Evolutionary conservation across 2,113 vertebrate genomes (phyloP), one percentile per base, ranked within the genome.

Genomic region (Amphiprion percula): DNA sequence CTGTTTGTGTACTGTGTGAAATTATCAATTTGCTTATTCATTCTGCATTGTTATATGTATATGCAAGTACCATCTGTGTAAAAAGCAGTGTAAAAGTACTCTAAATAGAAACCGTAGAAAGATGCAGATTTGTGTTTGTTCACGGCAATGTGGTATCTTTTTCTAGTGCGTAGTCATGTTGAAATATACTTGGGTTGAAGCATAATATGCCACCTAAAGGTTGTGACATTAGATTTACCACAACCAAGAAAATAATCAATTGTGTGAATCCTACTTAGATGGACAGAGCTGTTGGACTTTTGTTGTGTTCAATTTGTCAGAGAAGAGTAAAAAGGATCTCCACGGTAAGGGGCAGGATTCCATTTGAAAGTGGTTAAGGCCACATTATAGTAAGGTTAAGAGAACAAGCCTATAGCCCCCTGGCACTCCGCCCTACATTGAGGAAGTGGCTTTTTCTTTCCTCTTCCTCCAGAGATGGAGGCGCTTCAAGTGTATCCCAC

Each of bases 371-470:
- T 28, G 17, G 44, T 44, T 59, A 23, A 59, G 69, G 54, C 59
- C 39, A 19, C 61, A n/a, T 60, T 58, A 46, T 59, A 50, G n/a
- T n/a, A 72, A 69, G 53, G 0, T n/a, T 33, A 62, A 74, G 19
- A 59, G 15, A 66, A 76, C 47, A 15, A 41, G 61, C 39, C n/a
- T 19, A 23, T 19, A 61, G 49, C 12, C n/a, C 11, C 11, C 24
- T 60, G 49, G 77, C 50, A 5, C 68, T 30, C 41, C 19, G 16
- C 78, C 75, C 72, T 44, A 23, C 24, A n/a, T 53, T 59, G 56
- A 87, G 91, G 88, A 91, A 88, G 79, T 74, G 55, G 74, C 61
- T 71, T 82, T 76, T 72, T 80, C 33, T 87, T 84, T 90, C 64
- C 79, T 79, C 75, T 91, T 84, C 73, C 83, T 61, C 49, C 60